phyloP scores from a whole-genome alignment of 2,797 vertebrate genomes.

The Spheniscus humboldti region DNA sequence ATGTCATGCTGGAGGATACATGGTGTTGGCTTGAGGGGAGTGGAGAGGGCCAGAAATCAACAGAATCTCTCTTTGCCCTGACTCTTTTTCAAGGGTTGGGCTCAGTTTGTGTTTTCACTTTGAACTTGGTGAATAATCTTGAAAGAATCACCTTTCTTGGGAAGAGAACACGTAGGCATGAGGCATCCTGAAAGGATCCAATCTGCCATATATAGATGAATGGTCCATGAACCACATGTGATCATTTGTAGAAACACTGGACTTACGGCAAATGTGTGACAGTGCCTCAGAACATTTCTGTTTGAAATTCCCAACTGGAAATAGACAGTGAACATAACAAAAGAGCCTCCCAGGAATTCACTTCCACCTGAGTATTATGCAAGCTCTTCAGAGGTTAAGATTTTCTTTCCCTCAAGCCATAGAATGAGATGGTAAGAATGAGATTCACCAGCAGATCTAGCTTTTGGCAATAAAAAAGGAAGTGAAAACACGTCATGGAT shows the following conservation, averaged over 20 bases:
- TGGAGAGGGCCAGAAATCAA: neutral
- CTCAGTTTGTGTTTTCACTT: neutral
- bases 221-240: neutral
- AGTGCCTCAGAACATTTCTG: neutral
- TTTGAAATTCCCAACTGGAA: neutral
- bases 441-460: neutral
- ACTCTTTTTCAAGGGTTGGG: neutral
- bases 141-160: neutral
- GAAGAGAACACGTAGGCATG: neutral
- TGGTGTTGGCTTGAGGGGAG: neutral
- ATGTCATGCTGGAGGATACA: neutral
- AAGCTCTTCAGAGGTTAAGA: neutral
- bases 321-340: neutral
- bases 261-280: neutral
- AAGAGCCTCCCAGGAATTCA: neutral
- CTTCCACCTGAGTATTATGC: neutral
- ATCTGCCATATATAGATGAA: neutral
- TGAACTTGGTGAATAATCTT: neutral
- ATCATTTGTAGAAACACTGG: neutral
- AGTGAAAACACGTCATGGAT: neutral
- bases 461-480: neutral
- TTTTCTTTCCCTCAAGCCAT: neutral
- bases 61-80: neutral
- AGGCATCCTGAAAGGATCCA: neutral
- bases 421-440: neutral